Evolutionary conservation across 2,113 vertebrate genomes (phyloP).

Genomic region (human): DNA sequence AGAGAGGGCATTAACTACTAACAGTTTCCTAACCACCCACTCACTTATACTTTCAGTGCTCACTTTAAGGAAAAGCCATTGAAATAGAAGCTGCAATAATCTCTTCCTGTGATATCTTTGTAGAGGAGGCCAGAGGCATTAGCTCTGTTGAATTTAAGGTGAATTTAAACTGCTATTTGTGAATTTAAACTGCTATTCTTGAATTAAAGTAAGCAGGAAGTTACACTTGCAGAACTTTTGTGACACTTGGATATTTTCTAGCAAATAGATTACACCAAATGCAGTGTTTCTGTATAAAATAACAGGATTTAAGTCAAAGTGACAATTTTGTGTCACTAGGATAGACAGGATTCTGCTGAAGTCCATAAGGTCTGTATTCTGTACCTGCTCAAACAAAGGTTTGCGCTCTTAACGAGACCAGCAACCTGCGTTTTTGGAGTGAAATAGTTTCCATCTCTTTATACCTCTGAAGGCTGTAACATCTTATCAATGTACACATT

Average conservation of each 20-base stretch:
- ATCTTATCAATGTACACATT: not conserved
- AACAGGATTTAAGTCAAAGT: slow-evolving; percentile 5
- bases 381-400: not conserved
- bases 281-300: not conserved
- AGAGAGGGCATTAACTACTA: slow-evolving; percentile 29
- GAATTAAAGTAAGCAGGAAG: slow-evolving; percentile 68
- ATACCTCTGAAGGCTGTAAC: slow-evolving; percentile 12
- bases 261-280: slow-evolving; percentile 44
- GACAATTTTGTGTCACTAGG: not conserved
- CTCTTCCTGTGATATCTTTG: slow-evolving; percentile 38
- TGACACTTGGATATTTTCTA: slow-evolving; percentile 41
- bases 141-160: slow-evolving; percentile 61
- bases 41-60: not conserved
- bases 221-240: slow-evolving; percentile 42
- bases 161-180: slow-evolving; percentile 58
- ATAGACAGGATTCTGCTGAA: not conserved
- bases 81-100: slow-evolving; percentile 62
- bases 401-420: slow-evolving; percentile 2
- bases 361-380: not conserved
- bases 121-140: not conserved
- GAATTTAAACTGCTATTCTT: slow-evolving; percentile 61
- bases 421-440: not conserved
- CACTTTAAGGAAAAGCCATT: slow-evolving; percentile 63
- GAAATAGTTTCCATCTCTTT: not conserved
- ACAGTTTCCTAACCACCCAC: slow-evolving; percentile 43